These are phyloP conservation scores for Lamprotornis superbus DNA, from an alignment of 2,113 vertebrate species.

Conservation along the genomic window DNA sequence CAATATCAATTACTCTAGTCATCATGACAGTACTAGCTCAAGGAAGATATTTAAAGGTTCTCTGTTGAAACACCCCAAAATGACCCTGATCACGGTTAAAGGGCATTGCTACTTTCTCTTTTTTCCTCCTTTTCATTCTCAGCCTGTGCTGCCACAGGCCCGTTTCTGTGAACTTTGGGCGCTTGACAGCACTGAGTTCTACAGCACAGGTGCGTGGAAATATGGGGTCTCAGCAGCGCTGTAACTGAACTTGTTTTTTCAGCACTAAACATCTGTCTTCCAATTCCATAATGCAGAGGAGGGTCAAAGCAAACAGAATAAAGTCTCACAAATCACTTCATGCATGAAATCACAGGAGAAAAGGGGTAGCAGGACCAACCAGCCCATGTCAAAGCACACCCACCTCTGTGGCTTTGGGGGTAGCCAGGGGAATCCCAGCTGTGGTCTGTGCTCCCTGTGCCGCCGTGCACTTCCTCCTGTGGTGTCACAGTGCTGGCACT, in stretches of 20 bases:
- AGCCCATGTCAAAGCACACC: accelerated
- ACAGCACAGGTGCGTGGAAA: not conserved
- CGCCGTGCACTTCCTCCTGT: accelerated
- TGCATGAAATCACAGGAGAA: not conserved
- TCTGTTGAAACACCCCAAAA: not conserved
- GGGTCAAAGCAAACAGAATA: not conserved
- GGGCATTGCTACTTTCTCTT: not conserved
- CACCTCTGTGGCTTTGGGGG: not conserved
- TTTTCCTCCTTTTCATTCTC: not conserved
- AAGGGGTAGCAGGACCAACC: not conserved
- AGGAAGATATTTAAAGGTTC: not conserved
- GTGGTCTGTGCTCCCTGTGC: not conserved
- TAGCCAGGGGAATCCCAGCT: not conserved
- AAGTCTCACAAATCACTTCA: not conserved
- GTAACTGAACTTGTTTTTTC: not conserved
- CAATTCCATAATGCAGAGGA: not conserved
- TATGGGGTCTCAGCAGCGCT: accelerated
- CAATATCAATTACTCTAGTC: not conserved
- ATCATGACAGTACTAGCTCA: not conserved
- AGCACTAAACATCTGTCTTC: not conserved
- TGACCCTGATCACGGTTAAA: not conserved
- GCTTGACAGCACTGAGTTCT: not conserved
- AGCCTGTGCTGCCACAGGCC: not conserved
- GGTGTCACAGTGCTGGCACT: not conserved
- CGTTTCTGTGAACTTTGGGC: accelerated